Evolutionary conservation across 2,888 invertebrate genomes (phyloP), one percentile per base, ranked within the genome.

Genomic region (Nephrotoma flavescens): DNA sequence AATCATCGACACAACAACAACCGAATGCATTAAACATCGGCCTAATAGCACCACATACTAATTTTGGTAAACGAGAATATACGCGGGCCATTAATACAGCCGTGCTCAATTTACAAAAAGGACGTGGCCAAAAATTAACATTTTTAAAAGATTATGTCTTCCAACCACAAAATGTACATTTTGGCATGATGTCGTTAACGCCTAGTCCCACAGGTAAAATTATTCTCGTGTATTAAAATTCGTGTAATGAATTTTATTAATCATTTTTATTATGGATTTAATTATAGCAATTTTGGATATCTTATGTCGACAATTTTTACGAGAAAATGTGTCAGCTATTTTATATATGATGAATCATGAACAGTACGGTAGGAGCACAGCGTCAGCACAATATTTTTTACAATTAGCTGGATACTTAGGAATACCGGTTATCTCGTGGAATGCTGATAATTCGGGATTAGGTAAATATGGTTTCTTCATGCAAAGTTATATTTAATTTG

Each of bases 401-500:
- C 97, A 98, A 93, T 93, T 98, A 90, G 97, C 97, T 89, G 97
- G 97, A 87, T 98, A 98, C 92, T 93, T 98, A 89, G 98, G 98
- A 88, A 97, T 98, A 90, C 98, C 98, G 89, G 97, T 98, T 86
- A 97, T 98, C 89, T 97, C 97, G 7, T 99, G 98, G 98, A 98
- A 98, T 92, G 98, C 98, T 7, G 98, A 99, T 92, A 98, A 98
- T 92, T 97, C 98, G 71, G 98, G 98, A 57, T 93, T 98, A 87
- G 94, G 94, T 89, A 42, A 5, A 12, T n/a, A n/a, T 91, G 93
- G 86, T 85, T 31, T 31, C 31, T 2, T 31, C 31, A 31, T 31
- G 31, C 31, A 31, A 31, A 31, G 2, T 31, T 31, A 31, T 31
- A 3, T 31, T 31, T 31, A 31, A 31, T 31, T 31, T 31, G 0